Conservation (phyloP, 1,140 invertebrate genomes). For the Drosophila orena region DNA sequence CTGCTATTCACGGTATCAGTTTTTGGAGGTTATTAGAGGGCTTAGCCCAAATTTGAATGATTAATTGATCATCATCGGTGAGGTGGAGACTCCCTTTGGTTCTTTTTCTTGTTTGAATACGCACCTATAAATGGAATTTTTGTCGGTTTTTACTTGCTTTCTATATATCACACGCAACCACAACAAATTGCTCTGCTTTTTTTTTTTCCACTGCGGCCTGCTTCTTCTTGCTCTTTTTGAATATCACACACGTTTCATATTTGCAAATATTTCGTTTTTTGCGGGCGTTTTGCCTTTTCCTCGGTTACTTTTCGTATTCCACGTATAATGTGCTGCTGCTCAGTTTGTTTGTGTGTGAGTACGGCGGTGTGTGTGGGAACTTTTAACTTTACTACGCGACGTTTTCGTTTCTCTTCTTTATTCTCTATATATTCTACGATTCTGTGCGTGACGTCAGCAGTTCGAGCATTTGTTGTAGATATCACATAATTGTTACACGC, state of each 20-base stretch:
- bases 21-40: conserved; percentile 63
- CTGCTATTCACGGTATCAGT: conserved; percentile 9
- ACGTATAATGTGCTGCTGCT: conserved; percentile 33
- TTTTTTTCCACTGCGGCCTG: conserved; percentile 18
- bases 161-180: conserved; percentile 52
- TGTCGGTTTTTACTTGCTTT: conserved; percentile 25
- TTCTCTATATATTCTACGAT: conserved; percentile 37
- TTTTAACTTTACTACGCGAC: conserved; percentile 45
- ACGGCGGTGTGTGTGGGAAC: conserved; percentile 35
- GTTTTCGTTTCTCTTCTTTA: conserved; percentile 16
- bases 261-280: conserved; percentile 58
- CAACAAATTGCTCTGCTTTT: conserved; percentile 34
- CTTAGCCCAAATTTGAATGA: conserved; percentile 43
- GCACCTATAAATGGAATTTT: conserved; percentile 51
- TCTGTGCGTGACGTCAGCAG: conserved; percentile 75
- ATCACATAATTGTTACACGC: conserved; percentile 77
- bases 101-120: neutral
- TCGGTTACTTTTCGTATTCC: conserved; percentile 32
- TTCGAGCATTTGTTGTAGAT: conserved; percentile 66
- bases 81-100: neutral
- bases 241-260: conserved; percentile 82
- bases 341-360: conserved; percentile 22
- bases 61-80: conserved; percentile 57
- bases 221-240: conserved; percentile 64
- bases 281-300: conserved; percentile 29